Evolutionary conservation across 2,888 invertebrate genomes (phyloP).

Genomic region (Dastarcus helophoroides): DNA sequence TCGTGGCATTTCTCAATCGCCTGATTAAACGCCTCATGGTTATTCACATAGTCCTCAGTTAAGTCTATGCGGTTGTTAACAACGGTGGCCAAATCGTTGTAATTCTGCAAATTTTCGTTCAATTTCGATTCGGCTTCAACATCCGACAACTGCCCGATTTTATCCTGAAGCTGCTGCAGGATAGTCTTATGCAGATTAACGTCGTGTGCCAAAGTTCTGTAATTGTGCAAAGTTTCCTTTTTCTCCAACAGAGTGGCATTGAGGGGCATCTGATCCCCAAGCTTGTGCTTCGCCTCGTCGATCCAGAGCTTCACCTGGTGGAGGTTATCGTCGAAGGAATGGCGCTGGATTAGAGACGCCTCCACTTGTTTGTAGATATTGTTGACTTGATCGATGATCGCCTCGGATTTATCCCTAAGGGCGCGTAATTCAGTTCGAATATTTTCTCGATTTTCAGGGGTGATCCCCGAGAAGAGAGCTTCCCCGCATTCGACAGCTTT

Average conservation of each 20-base stretch:
- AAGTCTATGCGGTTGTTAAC: constrained; percentile 54
- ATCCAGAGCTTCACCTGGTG: constrained; percentile 83
- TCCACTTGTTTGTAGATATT: constrained; percentile 79
- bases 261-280: constrained; percentile 58
- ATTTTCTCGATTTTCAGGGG: constrained; percentile 75
- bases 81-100: constrained; percentile 54
- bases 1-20: constrained; percentile 74
- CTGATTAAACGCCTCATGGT: constrained; percentile 74
- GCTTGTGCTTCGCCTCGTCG: constrained; percentile 61
- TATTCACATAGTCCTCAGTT: constrained; percentile 60
- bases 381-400: constrained; percentile 73
- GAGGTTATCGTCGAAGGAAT: constrained; percentile 87
- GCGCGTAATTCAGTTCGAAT: constrained; percentile 72
- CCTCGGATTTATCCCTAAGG: constrained; percentile 72
- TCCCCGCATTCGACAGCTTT: constrained; percentile 80
- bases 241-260: constrained; percentile 79
- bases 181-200: constrained; percentile 77
- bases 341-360: constrained; percentile 77
- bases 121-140: constrained; percentile 67
- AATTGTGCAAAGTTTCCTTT: constrained; percentile 72
- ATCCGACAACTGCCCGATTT: constrained; percentile 67
- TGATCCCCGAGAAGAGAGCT: constrained; percentile 67
- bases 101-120: constrained; percentile 59
- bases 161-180: constrained; percentile 70
- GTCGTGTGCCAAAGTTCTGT: constrained; percentile 72